phyloP scores from a whole-genome alignment of 2,113 vertebrate genomes.

The Ictalurus punctatus region DNA sequence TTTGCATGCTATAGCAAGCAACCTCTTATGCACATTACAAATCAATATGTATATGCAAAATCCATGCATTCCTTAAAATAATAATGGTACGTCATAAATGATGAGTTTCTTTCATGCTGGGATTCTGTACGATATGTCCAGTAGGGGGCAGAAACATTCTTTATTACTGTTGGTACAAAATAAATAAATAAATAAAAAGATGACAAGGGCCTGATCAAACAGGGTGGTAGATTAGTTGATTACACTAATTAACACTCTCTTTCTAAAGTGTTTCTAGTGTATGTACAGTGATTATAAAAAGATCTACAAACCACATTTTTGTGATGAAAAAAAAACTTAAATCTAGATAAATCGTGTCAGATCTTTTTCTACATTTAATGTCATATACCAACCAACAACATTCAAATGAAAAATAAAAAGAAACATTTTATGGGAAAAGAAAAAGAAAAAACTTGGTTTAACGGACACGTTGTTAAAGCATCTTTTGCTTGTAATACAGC shows the following conservation, averaged over 20 bases:
- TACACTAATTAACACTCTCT: neutral
- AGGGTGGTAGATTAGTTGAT: neutral
- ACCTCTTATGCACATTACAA: neutral
- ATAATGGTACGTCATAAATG: neutral
- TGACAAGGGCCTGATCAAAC: neutral
- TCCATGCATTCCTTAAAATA: neutral
- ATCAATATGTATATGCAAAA: neutral
- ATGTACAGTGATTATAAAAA: neutral
- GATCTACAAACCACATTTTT: neutral
- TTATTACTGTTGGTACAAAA: neutral
- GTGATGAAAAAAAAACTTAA: too few species aligned
- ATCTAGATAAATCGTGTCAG: too few species aligned
- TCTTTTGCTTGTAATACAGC: neutral
- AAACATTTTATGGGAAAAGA: neutral
- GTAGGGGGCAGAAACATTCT: constrained; percentile 29
- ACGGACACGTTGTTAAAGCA: neutral
- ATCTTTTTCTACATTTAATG: too few species aligned
- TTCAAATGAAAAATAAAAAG: neutral
- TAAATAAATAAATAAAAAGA: neutral
- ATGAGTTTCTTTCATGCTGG: neutral
- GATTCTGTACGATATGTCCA: neutral
- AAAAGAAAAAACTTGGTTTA: neutral
- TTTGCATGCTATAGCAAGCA: neutral
- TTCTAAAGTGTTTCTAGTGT: neutral
- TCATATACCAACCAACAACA: too few species aligned